Conservation (phyloP, 2,888 invertebrate species). For the Amiota communis region DNA sequence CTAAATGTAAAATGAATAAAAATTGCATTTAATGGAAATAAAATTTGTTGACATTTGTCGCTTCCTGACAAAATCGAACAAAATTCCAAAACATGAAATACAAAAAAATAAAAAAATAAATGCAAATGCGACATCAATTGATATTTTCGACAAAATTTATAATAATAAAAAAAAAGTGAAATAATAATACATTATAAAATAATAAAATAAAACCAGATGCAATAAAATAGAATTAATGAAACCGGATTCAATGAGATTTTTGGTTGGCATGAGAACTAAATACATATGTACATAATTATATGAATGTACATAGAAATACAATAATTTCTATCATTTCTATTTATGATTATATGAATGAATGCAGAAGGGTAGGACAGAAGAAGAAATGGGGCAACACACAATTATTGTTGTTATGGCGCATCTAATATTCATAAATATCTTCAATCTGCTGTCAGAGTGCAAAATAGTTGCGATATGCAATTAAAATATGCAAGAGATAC, state of each 20-base stretch:
- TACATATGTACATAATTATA: too few relatives aligned
- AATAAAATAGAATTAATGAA: conserved; percentile 22
- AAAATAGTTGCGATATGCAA: conserved; percentile 68
- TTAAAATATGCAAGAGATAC: conserved; percentile 65
- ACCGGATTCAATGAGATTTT: neutral
- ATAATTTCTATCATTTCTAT: too few relatives aligned
- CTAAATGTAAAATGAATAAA: too few relatives aligned
- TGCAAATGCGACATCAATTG: conserved; percentile 14
- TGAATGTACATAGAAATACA: neutral
- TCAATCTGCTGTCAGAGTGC: conserved; percentile 66
- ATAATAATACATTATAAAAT: neutral
- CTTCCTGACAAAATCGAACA: neutral
- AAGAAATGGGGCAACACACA: conserved; percentile 17
- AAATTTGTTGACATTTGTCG: conserved; percentile 29
- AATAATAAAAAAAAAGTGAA: neutral
- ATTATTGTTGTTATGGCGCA: conserved; percentile 53
- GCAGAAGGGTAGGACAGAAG: conserved; percentile 14
- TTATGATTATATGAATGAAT: too few relatives aligned
- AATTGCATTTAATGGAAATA: neutral
- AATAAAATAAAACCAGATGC: neutral
- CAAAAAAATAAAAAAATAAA: neutral
- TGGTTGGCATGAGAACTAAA: neutral
- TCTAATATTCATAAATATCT: conserved; percentile 70
- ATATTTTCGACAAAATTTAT: conserved; percentile 4
- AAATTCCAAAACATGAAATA: neutral